A percentile compares a stretch with the other conserved stretches of the same genome.
These are phyloP conservation scores for Pithys albifrons DNA, from an alignment of 2,113 vertebrate species.

Conservation along the genomic window DNA sequence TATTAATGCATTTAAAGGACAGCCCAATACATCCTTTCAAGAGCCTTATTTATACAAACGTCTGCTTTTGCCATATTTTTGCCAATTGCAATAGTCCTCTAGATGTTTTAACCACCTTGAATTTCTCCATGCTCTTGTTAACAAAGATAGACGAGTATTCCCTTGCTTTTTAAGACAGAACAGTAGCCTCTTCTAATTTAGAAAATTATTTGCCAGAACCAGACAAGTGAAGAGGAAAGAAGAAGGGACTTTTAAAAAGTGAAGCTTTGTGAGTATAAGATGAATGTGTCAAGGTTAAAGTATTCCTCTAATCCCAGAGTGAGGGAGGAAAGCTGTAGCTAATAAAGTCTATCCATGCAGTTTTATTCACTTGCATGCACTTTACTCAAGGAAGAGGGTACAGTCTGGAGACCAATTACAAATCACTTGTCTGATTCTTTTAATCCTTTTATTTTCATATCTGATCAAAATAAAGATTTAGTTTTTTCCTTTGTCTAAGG, in stretches of 20 bases:
- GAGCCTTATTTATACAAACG: background rate
- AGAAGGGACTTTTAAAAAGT: constrained; percentile 18
- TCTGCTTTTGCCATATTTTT: background rate
- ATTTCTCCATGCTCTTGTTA: background rate
- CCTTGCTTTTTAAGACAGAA: background rate
- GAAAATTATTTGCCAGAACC: constrained; percentile 45
- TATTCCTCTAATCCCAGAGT: constrained; percentile 69
- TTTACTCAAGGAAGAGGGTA: constrained; percentile 48
- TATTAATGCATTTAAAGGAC: background rate
- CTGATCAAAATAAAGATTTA: constrained; percentile 69
- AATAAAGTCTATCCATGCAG: constrained; percentile 64
- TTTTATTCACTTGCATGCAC: constrained; percentile 53
- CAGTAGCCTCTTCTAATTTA: constrained; percentile 42
- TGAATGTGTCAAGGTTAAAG: constrained; percentile 75
- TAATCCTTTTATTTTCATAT: constrained; percentile 77
- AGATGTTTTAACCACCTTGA: background rate
- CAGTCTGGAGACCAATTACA: constrained; percentile 77
- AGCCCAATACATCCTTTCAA: background rate
- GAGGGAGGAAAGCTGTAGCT: constrained; percentile 66
- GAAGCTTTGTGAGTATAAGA: constrained; percentile 56
- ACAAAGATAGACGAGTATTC: background rate
- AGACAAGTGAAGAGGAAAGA: constrained; percentile 56
- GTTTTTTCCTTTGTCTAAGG: background rate
- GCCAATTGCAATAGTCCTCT: background rate
- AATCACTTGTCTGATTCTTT: constrained; percentile 72